Conservation (phyloP, 2,113 vertebrate species). For the Brachypodius melanocephalos region DNA sequence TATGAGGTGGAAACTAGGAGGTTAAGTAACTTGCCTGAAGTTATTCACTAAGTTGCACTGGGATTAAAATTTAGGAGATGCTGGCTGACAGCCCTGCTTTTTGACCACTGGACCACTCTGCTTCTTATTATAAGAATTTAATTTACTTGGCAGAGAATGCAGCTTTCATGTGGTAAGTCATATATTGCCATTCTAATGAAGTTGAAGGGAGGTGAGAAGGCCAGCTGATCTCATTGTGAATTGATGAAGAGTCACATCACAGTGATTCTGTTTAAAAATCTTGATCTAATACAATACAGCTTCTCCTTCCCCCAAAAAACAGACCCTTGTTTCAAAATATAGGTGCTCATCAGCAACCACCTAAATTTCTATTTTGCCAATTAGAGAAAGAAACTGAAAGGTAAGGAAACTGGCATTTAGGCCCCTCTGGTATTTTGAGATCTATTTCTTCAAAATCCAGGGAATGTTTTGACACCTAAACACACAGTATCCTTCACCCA, state of each 20-base stretch:
- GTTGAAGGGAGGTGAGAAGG: slow-evolving; percentile 5
- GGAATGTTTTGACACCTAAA: background rate
- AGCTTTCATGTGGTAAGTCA: background rate
- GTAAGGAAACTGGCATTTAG: background rate
- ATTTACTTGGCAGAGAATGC: slow-evolving; percentile 49
- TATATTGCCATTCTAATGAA: slow-evolving; percentile 24
- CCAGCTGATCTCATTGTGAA: background rate
- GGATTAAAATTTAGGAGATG: slow-evolving; percentile 60
- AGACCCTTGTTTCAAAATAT: background rate
- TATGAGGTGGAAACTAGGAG: slow-evolving; percentile 53
- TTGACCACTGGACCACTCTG: background rate
- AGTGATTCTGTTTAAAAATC: background rate
- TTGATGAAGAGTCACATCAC: background rate
- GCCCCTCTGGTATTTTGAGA: background rate
- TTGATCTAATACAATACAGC: background rate
- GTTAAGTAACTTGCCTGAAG: slow-evolving; percentile 60
- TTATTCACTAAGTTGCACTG: slow-evolving; percentile 20
- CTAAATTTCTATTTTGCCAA: background rate
- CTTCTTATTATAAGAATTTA: slow-evolving; percentile 46
- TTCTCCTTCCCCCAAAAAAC: background rate
- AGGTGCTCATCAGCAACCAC: background rate
- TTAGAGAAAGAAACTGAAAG: background rate
- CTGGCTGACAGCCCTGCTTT: slow-evolving; percentile 17
- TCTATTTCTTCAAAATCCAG: background rate
- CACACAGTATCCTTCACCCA: background rate